These are phyloP conservation scores for Chinchilla lanigera DNA, from an alignment of 2,113 vertebrate species.

Conservation along the genomic window DNA sequence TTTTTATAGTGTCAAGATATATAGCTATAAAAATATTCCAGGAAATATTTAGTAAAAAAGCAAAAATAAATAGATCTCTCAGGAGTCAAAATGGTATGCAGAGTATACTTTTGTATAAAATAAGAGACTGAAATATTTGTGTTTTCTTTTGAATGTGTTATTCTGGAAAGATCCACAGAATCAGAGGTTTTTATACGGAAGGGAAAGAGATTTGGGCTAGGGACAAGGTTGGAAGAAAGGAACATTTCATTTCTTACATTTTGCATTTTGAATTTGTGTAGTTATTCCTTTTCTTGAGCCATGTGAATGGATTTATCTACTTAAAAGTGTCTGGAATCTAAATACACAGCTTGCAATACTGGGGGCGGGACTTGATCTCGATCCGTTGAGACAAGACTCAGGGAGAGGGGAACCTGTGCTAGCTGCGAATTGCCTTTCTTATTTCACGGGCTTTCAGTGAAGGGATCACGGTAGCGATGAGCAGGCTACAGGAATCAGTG, in stretches of 20 bases:
- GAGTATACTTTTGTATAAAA: background rate
- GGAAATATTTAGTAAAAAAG: background rate
- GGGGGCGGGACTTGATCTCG: background rate
- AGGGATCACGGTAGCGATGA: background rate
- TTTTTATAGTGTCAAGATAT: background rate
- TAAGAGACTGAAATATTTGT: background rate
- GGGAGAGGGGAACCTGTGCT: background rate
- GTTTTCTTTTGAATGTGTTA: constrained; percentile 35
- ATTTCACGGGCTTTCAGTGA: background rate
- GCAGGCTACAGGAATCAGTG: background rate
- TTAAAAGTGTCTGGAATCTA: background rate
- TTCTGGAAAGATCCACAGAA: background rate
- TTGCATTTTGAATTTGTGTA: background rate
- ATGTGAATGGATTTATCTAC: background rate
- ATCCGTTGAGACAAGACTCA: background rate
- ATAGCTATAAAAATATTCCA: background rate
- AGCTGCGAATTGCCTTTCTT: background rate
- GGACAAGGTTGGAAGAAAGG: background rate
- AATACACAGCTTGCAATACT: background rate
- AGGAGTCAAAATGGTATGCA: background rate
- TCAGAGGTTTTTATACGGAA: background rate
- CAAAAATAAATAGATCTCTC: background rate
- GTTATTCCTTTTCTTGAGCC: background rate
- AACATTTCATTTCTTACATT: background rate
- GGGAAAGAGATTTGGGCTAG: background rate